Base-by-base conservation (phyloP, 1,140 invertebrate genomes). In the Armadillidium nasatum region DNA sequence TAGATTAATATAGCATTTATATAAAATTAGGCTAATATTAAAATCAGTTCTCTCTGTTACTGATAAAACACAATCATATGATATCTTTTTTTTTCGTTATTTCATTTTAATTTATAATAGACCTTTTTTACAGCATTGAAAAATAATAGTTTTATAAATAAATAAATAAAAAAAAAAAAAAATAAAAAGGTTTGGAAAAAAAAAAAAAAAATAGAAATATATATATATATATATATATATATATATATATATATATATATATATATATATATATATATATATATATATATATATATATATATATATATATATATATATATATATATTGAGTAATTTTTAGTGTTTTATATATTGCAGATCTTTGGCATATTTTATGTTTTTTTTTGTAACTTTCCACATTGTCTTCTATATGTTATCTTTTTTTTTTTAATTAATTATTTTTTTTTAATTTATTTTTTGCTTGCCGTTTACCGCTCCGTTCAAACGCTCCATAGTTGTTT, bases 351-450 rank as follows among this genome's bases (percentile, higher is more conserved):
- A 44, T 21, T 70, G 45, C 71, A 77, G 76, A 71, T 77, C 44
- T 77, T 67, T 77, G 67, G 71, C 74, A 54, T 72, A 71, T 71
- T 50, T 44, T 60, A 7, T 60, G 75, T 50, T 75, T 76, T 78
- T n/a, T 78, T 75, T 75, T 71, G 75, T 74, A 75, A 78, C 72
- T 71, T 74, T 78, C 74, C 33, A 78, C 77, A 78, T 78, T 78
- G 77, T 78, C 77, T 78, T 78, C 77, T 78, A 78, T 78, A 78
- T 78, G 77, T 78, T 78, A 22, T 72, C 67, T 60, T 78, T 72
- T 69, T 76, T 75, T 71, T 46, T 78, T 74, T 78, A 60, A 23
- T 67, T 43, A 54, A 60, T 22, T 73, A 60, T 60, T 67, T 43
- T 74, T 33, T 22, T 73, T 72, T 68, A 67, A 46, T 72, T 44